Percentiles rank a stretch among this genome's conserved stretches.
Conservation (phyloP, 2,888 invertebrate species). For the Argynnis bischoffii region DNA sequence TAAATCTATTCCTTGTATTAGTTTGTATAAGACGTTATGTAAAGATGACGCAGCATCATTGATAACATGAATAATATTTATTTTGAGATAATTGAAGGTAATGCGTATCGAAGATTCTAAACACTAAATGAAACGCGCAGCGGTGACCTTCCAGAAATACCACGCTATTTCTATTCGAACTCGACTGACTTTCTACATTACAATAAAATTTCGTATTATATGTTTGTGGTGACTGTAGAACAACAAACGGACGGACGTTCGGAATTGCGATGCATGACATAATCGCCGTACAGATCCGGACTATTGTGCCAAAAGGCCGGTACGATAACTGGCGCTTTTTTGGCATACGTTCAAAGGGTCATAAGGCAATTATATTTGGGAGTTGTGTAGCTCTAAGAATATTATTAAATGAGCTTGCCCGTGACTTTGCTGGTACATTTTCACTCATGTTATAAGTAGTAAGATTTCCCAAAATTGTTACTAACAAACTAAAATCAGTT, state of each 20-base stretch:
- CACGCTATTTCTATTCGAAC: conserved; percentile 40
- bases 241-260: conserved; percentile 60
- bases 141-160: conserved; percentile 67
- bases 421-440: neutral
- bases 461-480: too few species aligned
- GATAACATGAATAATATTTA: conserved; percentile 33
- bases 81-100: conserved; percentile 23
- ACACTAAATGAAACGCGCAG: conserved; percentile 47
- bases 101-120: conserved; percentile 31
- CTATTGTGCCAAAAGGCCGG: conserved; percentile 71
- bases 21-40: neutral
- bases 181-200: conserved; percentile 52
- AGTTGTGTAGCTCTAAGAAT: conserved; percentile 1
- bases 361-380: conserved; percentile 69
- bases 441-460: too few species aligned
- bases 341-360: conserved; percentile 76
- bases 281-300: conserved; percentile 76
- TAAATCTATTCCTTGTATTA: neutral
- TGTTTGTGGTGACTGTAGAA: conserved; percentile 61
- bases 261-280: conserved; percentile 75
- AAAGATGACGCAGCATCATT: conserved; percentile 18
- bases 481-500: too few species aligned
- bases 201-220: conserved; percentile 53
- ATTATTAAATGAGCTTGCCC: conserved; percentile 2
- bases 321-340: conserved; percentile 62